Evolutionary conservation across 2,888 invertebrate species (phyloP).

Genomic region (Adineta ricciae): DNA sequence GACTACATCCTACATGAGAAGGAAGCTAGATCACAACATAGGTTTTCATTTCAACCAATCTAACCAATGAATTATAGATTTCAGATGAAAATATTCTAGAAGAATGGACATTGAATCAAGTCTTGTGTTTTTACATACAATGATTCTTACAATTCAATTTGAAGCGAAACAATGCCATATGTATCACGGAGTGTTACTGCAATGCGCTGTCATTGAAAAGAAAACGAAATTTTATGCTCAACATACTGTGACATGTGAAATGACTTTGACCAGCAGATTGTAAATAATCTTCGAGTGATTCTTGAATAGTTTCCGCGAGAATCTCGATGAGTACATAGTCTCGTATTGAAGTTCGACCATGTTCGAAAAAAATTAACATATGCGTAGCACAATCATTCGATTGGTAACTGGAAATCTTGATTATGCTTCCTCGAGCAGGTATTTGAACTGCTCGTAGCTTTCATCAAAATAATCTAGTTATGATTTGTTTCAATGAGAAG

Average conservation of each 20-base stretch:
- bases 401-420: neutral
- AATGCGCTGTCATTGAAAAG: neutral
- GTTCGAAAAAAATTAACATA: neutral
- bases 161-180: neutral
- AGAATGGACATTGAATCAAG: neutral
- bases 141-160: slow-evolving; percentile 4
- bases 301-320: neutral
- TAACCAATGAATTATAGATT: neutral
- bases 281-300: slow-evolving; percentile 14
- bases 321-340: neutral
- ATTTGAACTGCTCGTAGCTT: neutral
- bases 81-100: neutral
- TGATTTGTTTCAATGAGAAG: neutral
- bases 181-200: slow-evolving; percentile 9
- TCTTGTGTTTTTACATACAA: neutral
- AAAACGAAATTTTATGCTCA: neutral
- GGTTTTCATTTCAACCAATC: neutral
- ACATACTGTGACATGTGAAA: neutral
- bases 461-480: neutral
- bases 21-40: neutral
- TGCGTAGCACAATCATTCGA: neutral
- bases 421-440: neutral
- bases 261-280: neutral
- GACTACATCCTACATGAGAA: neutral
- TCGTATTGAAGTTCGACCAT: neutral